These are phyloP conservation scores for Montifringilla adamsi DNA, from an alignment of 2,113 vertebrate genomes.

Conservation along the genomic window DNA sequence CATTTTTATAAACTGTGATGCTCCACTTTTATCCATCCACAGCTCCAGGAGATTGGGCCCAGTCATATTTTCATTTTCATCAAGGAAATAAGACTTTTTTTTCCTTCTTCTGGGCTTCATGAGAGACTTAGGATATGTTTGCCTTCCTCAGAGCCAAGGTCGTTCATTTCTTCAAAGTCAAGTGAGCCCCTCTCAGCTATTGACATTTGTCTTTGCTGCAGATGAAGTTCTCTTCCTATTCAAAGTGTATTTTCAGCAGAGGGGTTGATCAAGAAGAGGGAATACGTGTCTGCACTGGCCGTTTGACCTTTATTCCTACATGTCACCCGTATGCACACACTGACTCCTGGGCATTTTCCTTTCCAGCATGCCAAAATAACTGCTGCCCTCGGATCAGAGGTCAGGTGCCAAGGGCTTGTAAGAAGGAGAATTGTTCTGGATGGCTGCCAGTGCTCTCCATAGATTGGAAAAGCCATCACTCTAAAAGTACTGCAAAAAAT, in stretches of 20 bases:
- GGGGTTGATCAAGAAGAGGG: background rate
- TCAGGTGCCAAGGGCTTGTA: background rate
- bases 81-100: background rate
- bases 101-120: background rate
- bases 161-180: background rate
- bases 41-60: background rate
- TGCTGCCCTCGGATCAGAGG: background rate
- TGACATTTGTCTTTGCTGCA: background rate
- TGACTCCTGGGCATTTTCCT: background rate
- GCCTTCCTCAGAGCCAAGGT: background rate
- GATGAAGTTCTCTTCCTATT: background rate
- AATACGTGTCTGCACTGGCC: background rate
- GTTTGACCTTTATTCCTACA: background rate
- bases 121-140: background rate
- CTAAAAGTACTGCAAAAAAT: background rate
- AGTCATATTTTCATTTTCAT: background rate
- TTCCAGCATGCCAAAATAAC: rapidly evolving
- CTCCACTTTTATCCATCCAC: background rate
- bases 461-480: background rate
- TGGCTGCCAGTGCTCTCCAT: background rate
- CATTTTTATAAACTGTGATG: background rate
- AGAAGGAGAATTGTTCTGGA: background rate
- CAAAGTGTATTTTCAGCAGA: background rate
- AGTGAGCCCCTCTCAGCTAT: background rate
- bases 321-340: rapidly evolving